phyloP scores from a whole-genome alignment of 30 jellyfish, hydroid and myxozoan species.

The Cassiopea andromeda region DNA sequence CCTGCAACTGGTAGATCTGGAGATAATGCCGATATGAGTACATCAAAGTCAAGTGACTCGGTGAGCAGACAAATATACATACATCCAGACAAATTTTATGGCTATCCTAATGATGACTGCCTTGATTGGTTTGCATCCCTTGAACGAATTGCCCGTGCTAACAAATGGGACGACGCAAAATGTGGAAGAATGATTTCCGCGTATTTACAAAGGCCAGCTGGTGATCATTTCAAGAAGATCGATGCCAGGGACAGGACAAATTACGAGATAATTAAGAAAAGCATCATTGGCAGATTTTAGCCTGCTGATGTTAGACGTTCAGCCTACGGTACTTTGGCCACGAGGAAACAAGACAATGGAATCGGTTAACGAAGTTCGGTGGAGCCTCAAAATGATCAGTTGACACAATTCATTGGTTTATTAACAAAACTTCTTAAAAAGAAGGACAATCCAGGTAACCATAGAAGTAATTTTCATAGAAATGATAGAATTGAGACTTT shows the following conservation, averaged over 20 bases:
- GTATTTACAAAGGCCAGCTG: slow-evolving; percentile 7
- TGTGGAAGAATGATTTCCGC: slow-evolving; percentile 9
- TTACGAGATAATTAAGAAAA: background rate
- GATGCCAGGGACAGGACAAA: background rate
- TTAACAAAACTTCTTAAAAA: slow-evolving; percentile 16
- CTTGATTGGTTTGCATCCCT: slow-evolving; percentile 20
- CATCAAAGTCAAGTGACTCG: no score
- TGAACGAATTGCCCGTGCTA: slow-evolving; percentile 12
- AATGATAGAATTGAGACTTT: background rate
- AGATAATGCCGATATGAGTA: background rate
- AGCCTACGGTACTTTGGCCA: slow-evolving; percentile 48
- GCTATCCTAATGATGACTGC: slow-evolving; percentile 12
- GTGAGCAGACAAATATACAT: background rate
- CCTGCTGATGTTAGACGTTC: slow-evolving; percentile 57
- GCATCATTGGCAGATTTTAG: slow-evolving; percentile 35
- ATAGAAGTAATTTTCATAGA: background rate
- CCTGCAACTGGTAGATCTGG: background rate
- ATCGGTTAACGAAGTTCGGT: slow-evolving; percentile 38
- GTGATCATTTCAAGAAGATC: background rate
- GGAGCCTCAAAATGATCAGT: slow-evolving; percentile 19
- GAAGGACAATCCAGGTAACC: background rate
- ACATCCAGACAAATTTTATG: background rate
- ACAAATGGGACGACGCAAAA: slow-evolving; percentile 38
- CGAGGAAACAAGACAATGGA: slow-evolving; percentile 55
- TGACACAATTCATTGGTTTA: slow-evolving; percentile 49